Base-by-base conservation (phyloP, 1,140 invertebrate genomes). In the Brachionus sp. region DNA sequence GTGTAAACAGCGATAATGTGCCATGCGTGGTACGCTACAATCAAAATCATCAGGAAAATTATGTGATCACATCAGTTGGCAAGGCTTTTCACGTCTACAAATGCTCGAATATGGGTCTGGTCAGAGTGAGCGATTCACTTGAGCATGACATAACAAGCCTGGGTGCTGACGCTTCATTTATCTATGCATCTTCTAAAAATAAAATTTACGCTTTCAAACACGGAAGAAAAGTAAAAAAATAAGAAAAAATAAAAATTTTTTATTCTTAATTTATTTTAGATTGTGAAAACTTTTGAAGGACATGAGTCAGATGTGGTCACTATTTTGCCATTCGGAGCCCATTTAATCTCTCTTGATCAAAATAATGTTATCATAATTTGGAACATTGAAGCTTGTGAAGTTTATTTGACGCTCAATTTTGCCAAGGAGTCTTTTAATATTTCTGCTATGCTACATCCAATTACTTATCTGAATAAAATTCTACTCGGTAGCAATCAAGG, bases 391-490 rank as follows among this genome's bases (percentile, higher is more conserved):
- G 90, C 91, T 0, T 93, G 94, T 88, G 91, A 92, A 68, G 86
- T 92, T 13, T 90, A 92, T 85, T 85, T 92, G 25, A 92, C 94
- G 85, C 35, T 82, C 13, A 66, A 82, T 46, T 82, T 82, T 44
- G 19, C 53, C 33, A 66, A 29, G 25, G 57, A 82, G n/a, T 53
- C 78, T 0, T 82, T 82, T n/a, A 44, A 82, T n/a, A 50, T 82
- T 29, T 66, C 57, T 6, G 7, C 42, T 9, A 84, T 97, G 1
- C 89, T 93, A 66, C 96, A 98, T 91, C 96, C 96, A 2, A 92
- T 91, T 62, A 96, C 96, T 0, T 98, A 98, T 87, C 88, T 96
- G 2, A 98, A 98, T 87, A 98, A 98, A 90, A 92, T 98, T 66
- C 87, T 98, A n/a, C 88, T 98, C 66, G 96, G 93, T 12, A 96